Evolutionary conservation across 2,888 invertebrate genomes (phyloP), one percentile per base, ranked within the genome.

Genomic region (Synergus itoensis): DNA sequence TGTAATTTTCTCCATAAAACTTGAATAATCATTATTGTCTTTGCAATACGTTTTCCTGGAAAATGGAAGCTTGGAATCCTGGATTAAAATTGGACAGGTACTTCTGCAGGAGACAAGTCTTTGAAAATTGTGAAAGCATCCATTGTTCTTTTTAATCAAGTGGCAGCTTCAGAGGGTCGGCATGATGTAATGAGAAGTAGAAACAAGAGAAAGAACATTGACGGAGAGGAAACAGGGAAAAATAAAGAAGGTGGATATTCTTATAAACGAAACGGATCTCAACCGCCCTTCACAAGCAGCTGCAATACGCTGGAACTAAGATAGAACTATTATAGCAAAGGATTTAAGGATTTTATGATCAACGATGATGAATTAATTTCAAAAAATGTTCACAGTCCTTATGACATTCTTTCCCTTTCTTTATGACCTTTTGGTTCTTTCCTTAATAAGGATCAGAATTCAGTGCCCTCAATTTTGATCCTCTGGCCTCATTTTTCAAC

Each of bases 131-230:
- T 8, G 14, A 40, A 63, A 28, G 4, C 16, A 8, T 63, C 7
- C 16, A 36, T 7, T 63, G 63, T 63, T 63, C 63, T 63, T 63
- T 21, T 63, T 63, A 40, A 63, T 63, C 14, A 28, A 63, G 63
- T 40, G 36, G 16, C 63, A 63, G 36, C n/a, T 36, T 63, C 11
- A 36, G 14, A 36, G 7, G 63, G n/a, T n/a, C 8, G n/a, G n/a
- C n/a, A 16, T 53, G 53, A n/a, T n/a, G 53, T 53, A n/a, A 53
- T 53, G n/a, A n/a, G 53, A 53, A n/a, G 8, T n/a, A 8, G 36
- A 36, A 36, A 36, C 16, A 63, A 28, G 12, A 63, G 7, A 63
- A 63, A 36, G 63, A 16, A 63, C 2, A 28, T 12, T 53, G 53
- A 63, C 5, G 1, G 36, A 1, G 36, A 63, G 36, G 28, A 36